Evolutionary conservation across 2,888 invertebrate species (phyloP).

Genomic region (Pheosia tremula): DNA sequence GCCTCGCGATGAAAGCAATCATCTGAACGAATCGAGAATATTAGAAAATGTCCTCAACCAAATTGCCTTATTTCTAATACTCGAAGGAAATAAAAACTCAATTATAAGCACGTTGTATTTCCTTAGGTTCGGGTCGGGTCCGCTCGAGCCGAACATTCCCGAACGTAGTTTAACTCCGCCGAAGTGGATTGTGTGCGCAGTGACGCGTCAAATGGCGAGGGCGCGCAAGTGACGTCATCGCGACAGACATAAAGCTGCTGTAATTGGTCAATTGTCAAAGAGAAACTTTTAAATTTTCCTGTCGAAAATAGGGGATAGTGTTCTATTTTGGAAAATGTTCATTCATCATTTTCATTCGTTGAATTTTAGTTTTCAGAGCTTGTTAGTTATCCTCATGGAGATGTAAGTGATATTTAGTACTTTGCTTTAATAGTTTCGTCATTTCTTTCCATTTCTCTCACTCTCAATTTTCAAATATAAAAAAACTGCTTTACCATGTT

Average conservation of each 20-base stretch:
- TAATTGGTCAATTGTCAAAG: conserved; percentile 26
- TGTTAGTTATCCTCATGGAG: too few species aligned
- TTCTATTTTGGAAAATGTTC: background rate
- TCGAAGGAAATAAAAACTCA: conserved; percentile 2
- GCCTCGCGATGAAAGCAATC: too few species aligned
- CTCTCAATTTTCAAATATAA: too few species aligned
- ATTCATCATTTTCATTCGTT: background rate
- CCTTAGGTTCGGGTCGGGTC: background rate
- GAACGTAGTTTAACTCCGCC: conserved; percentile 47
- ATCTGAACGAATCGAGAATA: too few species aligned
- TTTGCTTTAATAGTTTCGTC: too few species aligned
- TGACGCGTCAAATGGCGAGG: conserved; percentile 49
- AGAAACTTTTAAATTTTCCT: background rate
- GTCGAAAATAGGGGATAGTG: background rate
- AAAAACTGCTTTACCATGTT: too few species aligned
- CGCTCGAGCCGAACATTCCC: conserved; percentile 31
- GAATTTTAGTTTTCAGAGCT: too few species aligned
- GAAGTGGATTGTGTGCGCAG: conserved; percentile 45
- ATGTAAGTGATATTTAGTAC: too few species aligned
- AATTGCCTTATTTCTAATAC: background rate
- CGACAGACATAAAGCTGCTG: conserved; percentile 35
- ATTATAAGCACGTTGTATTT: conserved; percentile 4
- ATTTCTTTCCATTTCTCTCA: too few species aligned
- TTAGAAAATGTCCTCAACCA: too few species aligned
- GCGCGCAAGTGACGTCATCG: conserved; percentile 28